These are phyloP conservation scores for Caenorhabditis briggsae DNA, from an alignment of 1,140 invertebrate species.

Conservation along the genomic window DNA sequence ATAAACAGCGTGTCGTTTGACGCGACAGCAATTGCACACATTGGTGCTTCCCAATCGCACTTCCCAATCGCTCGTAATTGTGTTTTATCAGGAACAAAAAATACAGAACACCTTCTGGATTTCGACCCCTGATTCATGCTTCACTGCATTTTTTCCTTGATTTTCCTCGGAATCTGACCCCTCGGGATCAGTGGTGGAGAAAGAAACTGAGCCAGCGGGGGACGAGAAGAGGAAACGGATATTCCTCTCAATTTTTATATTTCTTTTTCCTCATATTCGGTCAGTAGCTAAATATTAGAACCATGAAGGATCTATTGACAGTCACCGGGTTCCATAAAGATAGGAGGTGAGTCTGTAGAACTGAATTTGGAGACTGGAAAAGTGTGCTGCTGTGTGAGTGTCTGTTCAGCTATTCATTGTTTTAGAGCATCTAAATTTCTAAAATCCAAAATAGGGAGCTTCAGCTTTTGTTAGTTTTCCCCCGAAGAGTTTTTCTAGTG, in stretches of 20 bases:
- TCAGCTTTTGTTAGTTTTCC: too few relatives aligned
- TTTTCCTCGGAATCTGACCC: neutral
- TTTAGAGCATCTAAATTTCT: too few relatives aligned
- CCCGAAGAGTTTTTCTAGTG: too few relatives aligned
- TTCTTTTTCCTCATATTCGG: neutral
- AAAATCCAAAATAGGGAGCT: too few relatives aligned
- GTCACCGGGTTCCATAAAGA: conserved; percentile 14
- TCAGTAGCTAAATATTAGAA: neutral
- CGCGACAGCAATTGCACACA: neutral
- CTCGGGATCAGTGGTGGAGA: conserved; percentile 7
- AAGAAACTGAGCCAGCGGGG: neutral
- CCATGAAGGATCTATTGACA: conserved; percentile 35
- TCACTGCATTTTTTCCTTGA: neutral
- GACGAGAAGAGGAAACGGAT: too few relatives aligned
- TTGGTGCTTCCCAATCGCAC: neutral
- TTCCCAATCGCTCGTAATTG: neutral
- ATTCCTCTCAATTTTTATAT: too few relatives aligned
- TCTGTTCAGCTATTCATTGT: too few relatives aligned
- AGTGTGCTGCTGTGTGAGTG: too few relatives aligned
- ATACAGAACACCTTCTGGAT: neutral
- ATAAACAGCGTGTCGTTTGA: conserved; percentile 24
- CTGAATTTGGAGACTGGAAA: too few relatives aligned
- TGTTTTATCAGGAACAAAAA: neutral
- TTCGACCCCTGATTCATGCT: neutral
- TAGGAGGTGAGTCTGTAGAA: neutral